These are phyloP conservation scores for Antedon mediterranea DNA, from an alignment of 53 echinoderm and acorn worm species.

Conservation along the genomic window DNA sequence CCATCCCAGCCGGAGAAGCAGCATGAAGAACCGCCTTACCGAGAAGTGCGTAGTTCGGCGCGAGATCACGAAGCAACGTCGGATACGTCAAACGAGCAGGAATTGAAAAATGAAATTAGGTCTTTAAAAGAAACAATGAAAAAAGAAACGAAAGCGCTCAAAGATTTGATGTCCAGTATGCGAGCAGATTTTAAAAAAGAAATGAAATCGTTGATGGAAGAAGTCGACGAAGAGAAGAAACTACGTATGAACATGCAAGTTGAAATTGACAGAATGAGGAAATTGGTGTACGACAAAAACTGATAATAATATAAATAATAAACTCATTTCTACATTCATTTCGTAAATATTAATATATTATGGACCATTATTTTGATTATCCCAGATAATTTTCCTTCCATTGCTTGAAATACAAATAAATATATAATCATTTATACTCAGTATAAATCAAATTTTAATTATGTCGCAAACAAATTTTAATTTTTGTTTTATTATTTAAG, in stretches of 20 bases:
- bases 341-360: not conserved
- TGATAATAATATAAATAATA: not conserved
- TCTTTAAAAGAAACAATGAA: slow-evolving; percentile 12
- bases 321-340: too few species aligned
- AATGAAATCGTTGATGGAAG: slow-evolving; percentile 66
- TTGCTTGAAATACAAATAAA: too few species aligned
- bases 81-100: slow-evolving; percentile 3
- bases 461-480: too few species aligned
- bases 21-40: not conserved
- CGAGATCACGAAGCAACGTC: not conserved
- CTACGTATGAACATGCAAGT: slow-evolving; percentile 82
- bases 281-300: slow-evolving; percentile 47
- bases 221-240: slow-evolving; percentile 94
- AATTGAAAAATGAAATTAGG: slow-evolving; percentile 38
- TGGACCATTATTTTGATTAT: not conserved
- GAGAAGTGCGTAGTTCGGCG: not conserved
- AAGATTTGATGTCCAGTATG: slow-evolving; percentile 5
- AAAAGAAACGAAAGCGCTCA: slow-evolving; percentile 16
- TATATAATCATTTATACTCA: too few species aligned
- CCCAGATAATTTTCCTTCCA: not conserved
- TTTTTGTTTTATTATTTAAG: too few species aligned
- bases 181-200: slow-evolving; percentile 72
- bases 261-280: slow-evolving; percentile 68
- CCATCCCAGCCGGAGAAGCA: not conserved
- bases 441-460: too few species aligned